A percentile compares a stretch with the other conserved stretches of the same genome.
phyloP scores from a whole-genome alignment of 2,797 vertebrate genomes.

The Lacerta bilineata region DNA sequence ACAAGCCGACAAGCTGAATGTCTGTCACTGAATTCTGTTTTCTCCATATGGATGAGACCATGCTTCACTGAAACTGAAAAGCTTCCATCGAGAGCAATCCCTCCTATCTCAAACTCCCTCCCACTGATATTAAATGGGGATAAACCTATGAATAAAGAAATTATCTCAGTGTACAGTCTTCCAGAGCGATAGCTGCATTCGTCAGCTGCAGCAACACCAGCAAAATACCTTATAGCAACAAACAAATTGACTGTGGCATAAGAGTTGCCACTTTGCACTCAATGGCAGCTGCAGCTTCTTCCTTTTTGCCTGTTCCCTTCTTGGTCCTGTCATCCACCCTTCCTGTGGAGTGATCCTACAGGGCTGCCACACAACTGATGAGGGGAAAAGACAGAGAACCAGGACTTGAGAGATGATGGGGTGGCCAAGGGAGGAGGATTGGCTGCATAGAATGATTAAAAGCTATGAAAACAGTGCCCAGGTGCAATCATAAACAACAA shows the following conservation, averaged over 20 bases:
- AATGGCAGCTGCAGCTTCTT: too few species aligned
- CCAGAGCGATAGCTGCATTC: background rate
- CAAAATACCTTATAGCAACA: background rate
- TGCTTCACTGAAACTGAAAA: background rate
- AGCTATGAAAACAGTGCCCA: too few species aligned
- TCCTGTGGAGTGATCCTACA: too few species aligned
- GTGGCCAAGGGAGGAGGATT: too few species aligned
- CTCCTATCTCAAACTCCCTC: background rate
- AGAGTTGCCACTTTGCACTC: too few species aligned
- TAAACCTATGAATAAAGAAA: background rate
- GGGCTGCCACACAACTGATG: too few species aligned
- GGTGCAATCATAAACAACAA: too few species aligned
- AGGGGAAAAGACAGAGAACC: too few species aligned
- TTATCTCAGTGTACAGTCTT: background rate
- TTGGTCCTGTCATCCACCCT: too few species aligned
- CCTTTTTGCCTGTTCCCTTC: too few species aligned
- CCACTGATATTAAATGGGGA: background rate
- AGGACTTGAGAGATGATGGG: too few species aligned
- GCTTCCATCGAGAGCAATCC: background rate
- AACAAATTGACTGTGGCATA: background rate
- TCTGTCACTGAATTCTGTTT: background rate
- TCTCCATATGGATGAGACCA: background rate
- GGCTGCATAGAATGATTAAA: too few species aligned
- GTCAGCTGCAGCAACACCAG: background rate
- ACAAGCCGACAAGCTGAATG: slow-evolving; percentile 29